Evolutionary conservation across 2,888 invertebrate genomes (phyloP).

Genomic region (Halictus quadricinctus): DNA sequence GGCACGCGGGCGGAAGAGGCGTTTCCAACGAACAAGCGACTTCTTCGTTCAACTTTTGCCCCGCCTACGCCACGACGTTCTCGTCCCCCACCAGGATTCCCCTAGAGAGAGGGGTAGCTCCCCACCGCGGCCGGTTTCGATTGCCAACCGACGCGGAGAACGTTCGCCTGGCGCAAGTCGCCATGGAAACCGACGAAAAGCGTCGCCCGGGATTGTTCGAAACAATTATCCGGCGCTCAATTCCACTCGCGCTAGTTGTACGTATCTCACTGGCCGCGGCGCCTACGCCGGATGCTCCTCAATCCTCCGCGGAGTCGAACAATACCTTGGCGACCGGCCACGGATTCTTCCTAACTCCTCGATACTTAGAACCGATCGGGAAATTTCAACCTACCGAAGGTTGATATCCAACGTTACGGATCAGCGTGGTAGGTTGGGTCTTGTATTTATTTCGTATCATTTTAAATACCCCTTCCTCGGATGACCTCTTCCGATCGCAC

Average conservation of each 20-base stretch:
- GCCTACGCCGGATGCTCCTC: conserved; percentile 62
- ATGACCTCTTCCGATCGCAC: too few relatives aligned
- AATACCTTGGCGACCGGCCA: conserved; percentile 62
- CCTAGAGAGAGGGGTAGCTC: conserved; percentile 54
- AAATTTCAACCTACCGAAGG: not conserved
- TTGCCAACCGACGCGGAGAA: conserved; percentile 60
- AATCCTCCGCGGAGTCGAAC: conserved; percentile 78
- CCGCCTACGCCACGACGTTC: conserved; percentile 73
- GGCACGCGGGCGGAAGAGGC: conserved; percentile 72
- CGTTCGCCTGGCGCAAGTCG: conserved; percentile 70
- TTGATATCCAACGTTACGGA: not conserved
- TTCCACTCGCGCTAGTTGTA: conserved; percentile 75
- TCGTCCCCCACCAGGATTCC: conserved; percentile 49
- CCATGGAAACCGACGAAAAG: conserved; percentile 78
- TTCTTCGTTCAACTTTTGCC: conserved; percentile 74
- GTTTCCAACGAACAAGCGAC: conserved; percentile 71
- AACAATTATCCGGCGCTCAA: conserved; percentile 82
- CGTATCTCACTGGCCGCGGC: conserved; percentile 54
- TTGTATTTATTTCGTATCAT: too few relatives aligned
- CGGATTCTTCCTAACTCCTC: not conserved
- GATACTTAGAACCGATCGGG: not conserved
- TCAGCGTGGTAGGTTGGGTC: not conserved
- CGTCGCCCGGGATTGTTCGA: conserved; percentile 80
- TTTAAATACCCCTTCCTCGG: too few relatives aligned
- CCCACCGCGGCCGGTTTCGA: conserved; percentile 62